Base-by-base conservation (phyloP, 2,113 vertebrate species). In the Dermatemys mawii region DNA sequence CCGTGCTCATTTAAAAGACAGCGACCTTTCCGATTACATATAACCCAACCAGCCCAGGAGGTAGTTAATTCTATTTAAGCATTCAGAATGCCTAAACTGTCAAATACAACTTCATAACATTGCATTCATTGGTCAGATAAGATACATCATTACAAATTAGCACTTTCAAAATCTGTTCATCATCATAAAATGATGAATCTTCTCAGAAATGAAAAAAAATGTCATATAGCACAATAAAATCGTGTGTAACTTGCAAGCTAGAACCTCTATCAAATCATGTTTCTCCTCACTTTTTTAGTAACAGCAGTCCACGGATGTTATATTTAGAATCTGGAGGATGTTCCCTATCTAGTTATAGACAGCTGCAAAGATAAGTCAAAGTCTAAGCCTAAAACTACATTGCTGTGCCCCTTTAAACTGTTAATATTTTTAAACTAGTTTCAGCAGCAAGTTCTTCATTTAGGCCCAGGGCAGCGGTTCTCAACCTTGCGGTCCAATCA, bases 281-380 rank as follows among this genome's bases (percentile, higher is more conserved):
- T 54, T 81, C 87, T 89, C 86, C 49, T 78, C 29, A 1, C 0
- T 22, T 70, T 11, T 70, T 8, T 38, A 67, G 19, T n/a, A 35
- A 0, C 5, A 6, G 26, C 53, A 80, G 14, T 38, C 16, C 2
- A 70, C 49, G 41, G 21, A 80, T 41, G n/a, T 26, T 0, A 17
- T 4, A 13, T 41, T 83, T 80, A 48, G 49, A 5, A 32, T n/a
- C 55, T 6, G 13, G 0, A 0, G 0, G 11, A 50, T 16, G 67
- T 35, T 46, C 11, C 49, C 76, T 57, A 35, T 46, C 70, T 51
- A 54, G 82, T n/a, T 49, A 89, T 38, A 14, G 49, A 17, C 5
- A 41, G 8, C 12, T 19, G 55, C 76, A 83, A 78, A 48, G 10
- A 4, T 8, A 57, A 38, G 13, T n/a, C 0, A 48, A 76, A 94